These are phyloP conservation scores for Ectemnius lituratus DNA, from an alignment of 2,888 invertebrate genomes.

Conservation along the genomic window DNA sequence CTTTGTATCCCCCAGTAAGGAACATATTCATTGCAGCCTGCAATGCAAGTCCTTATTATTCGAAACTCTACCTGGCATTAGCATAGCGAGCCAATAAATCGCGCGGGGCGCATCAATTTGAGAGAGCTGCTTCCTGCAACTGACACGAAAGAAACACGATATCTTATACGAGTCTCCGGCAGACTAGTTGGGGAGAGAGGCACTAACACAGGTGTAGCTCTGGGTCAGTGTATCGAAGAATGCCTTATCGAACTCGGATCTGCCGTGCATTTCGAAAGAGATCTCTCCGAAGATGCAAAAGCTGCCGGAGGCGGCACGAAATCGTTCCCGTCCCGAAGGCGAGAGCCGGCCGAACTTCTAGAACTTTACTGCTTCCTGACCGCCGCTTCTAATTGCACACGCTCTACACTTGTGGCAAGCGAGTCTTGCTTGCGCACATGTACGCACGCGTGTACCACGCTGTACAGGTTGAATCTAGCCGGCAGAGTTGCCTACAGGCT, in stretches of 20 bases:
- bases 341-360: conserved; percentile 35
- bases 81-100: conserved; percentile 1
- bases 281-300: conserved; percentile 38
- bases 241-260: conserved; percentile 63
- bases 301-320: conserved; percentile 39
- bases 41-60: not conserved
- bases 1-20: too few relatives aligned
- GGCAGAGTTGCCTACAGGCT: conserved; percentile 39
- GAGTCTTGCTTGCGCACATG: conserved; percentile 14
- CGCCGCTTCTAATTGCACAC: conserved; percentile 59
- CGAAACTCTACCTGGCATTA: conserved; percentile 2
- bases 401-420: conserved; percentile 47
- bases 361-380: conserved; percentile 61
- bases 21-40: too few relatives aligned
- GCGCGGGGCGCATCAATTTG: not conserved
- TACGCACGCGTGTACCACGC: not conserved
- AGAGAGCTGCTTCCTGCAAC: not conserved
- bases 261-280: conserved; percentile 60
- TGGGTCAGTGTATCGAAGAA: conserved; percentile 27
- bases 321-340: conserved; percentile 57
- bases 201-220: conserved; percentile 18
- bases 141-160: not conserved
- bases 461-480: conserved; percentile 20
- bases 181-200: too few relatives aligned
- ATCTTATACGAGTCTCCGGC: too few relatives aligned